Base-by-base conservation (phyloP, 2,797 vertebrate genomes). In the Lithobates sylvaticus region DNA sequence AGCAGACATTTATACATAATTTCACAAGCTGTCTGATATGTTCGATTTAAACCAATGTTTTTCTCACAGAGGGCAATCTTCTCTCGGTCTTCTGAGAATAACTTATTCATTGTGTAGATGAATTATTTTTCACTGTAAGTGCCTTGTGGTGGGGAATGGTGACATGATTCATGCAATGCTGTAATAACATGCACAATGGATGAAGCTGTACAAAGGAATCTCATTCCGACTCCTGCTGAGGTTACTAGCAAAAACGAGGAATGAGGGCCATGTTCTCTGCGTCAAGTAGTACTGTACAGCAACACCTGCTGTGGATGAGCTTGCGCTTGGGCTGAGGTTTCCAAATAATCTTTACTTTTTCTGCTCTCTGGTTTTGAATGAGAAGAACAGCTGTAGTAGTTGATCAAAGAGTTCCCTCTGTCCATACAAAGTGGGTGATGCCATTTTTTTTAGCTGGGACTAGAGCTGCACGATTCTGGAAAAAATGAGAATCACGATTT, bases 151-250 rank as follows among this genome's bases (percentile, higher is more conserved):
- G 39, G 39, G 13, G 39, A 42, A 47, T 73, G n/a, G n/a, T 76
- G 10, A 26, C 50, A 27, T n/a, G 58, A 83, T 68, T 83, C 39
- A 50, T 47, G 64, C 58, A 47, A 39, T 39, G 27, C 21, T 26
- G 21, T 68, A 83, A 76, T 76, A 36, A 64, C 9, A 36, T 68
- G 39, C 73, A 68, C 72, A 50, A 68, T 34, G 42, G 67, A 75
- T 76, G 61, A 83, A 74, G 29, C 34, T 68, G 39, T 54, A 68
- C 10, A 61, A 65, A 42, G 23, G 47, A 75, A 83, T 83, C 47
- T 68, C 26, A 29, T 83, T 75, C 65, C 29, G 61, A 6, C 47
- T 32, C 81, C 81, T 74, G 58, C 58, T 12, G 79, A 73, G 80
- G 73, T 75, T 83, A 42, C 18, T 3, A 29, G 39, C 16, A 3